Evolutionary conservation across 2,113 vertebrate species (phyloP).

Genomic region (Oceanodroma tethys): DNA sequence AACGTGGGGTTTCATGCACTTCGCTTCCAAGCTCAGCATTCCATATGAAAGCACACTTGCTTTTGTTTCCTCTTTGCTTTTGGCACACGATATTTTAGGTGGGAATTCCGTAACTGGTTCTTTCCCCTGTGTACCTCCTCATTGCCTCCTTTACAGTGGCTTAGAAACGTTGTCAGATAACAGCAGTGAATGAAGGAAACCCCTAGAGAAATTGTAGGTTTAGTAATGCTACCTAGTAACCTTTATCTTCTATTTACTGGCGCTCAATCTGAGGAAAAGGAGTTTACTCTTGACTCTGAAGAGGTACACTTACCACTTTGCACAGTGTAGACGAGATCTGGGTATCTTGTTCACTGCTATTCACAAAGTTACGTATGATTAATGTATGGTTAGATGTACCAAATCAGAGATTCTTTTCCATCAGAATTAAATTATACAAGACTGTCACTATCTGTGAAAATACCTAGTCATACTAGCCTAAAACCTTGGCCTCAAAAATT

Average conservation of each 20-base stretch:
- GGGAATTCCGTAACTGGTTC: not conserved
- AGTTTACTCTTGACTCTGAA: not conserved
- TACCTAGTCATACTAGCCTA: not conserved
- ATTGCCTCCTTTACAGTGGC: not conserved
- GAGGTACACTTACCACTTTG: not conserved
- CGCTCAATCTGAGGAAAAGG: not conserved
- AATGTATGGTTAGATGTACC: not conserved
- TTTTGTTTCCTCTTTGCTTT: not conserved
- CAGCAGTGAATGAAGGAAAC: not conserved
- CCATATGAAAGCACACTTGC: not conserved
- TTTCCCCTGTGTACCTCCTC: not conserved
- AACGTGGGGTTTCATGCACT: fast-evolving
- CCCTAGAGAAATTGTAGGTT: not conserved
- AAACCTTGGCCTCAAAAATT: not conserved
- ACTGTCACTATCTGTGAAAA: not conserved
- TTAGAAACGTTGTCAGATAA: not conserved
- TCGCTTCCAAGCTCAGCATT: not conserved
- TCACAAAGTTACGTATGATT: not conserved
- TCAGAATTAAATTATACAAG: not conserved
- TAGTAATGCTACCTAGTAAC: not conserved
- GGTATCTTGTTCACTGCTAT: not conserved
- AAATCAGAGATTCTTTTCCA: not conserved
- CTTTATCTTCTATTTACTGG: not conserved
- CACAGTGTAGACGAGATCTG: not conserved
- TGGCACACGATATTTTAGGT: not conserved